Base-by-base conservation (phyloP, 2,888 invertebrate genomes). In the Acrobasis suavella region DNA sequence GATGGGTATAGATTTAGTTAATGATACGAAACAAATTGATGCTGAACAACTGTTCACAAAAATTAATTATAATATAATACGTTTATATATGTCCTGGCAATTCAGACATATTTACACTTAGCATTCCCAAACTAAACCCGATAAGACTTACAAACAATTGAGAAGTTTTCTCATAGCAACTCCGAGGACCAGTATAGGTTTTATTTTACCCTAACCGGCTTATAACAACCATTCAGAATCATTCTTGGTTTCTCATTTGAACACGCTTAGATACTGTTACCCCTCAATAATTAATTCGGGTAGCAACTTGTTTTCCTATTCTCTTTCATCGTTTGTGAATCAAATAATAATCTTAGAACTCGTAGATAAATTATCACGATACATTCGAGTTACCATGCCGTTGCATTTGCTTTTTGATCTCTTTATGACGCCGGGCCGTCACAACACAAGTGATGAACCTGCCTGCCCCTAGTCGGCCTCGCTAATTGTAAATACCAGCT, bases 401-500 rank as follows among this genome's bases (percentile, higher is more conserved):
- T 56, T 39, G 39, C 42, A 46, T 17, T 56, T 42, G 17, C 42
- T 56, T 56, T 56, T 56, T 56, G 56, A 46, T 56, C 56, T 56
- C 15, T 60, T 60, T 60, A 6, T 60, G 54, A 55, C 16, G 50
- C 50, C 70, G 62, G 12, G 16, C 46, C 71, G 63, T 68, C 71
- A 69, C 70, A 70, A 72, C 71, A 69, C 70, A 70, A 72, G 72
- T 83, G 85, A 86, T 85, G 85, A 77, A 74, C 74, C 69, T 69
- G 78, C 58, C 70, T 67, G 74, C 65, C 72, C 76, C 80, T 80
- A 65, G 85, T 64, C 71, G 86, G 65, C 89, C 89, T 90, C 79
- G 89, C 71, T 72, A 68, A 73, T 78, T 73, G 75, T 83, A 85
- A 88, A 89, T 86, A 86, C 71, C 88, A 87, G 79, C 86, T 88